phyloP scores from a whole-genome alignment of 2,113 vertebrate genomes.

The Phalacrocorax aristotelis region DNA sequence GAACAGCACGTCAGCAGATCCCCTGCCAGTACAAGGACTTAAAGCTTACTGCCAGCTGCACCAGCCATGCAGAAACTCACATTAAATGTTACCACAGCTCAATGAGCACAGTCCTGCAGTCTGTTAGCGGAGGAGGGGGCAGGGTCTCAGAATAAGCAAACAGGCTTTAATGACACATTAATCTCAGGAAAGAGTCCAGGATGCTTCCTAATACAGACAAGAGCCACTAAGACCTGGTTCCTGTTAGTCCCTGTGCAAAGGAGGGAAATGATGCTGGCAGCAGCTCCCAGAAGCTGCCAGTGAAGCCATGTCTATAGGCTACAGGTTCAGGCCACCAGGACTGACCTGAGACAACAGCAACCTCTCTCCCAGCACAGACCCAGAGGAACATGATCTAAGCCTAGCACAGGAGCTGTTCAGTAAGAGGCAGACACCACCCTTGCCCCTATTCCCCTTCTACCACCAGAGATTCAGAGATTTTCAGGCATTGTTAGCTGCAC shows the following conservation, averaged over 20 bases:
- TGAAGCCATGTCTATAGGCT: not conserved
- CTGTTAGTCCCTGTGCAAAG: not conserved
- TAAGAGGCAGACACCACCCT: not conserved
- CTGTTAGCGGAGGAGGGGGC: not conserved
- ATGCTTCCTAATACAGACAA: not conserved
- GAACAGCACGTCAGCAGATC: not conserved
- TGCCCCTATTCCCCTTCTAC: not conserved
- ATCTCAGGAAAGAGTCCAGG: not conserved
- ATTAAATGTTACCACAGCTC: constrained; percentile 37
- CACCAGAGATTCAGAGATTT: not conserved
- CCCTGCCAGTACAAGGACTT: not conserved
- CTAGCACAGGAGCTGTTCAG: not conserved
- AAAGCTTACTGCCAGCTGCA: constrained; percentile 8
- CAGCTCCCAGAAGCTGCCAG: not conserved
- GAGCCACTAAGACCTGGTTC: not conserved
- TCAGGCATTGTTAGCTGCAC: accelerated
- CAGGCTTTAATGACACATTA: not conserved
- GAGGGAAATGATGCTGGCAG: not conserved
- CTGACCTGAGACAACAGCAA: not conserved
- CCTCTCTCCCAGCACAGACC: not conserved
- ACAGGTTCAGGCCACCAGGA: not conserved
- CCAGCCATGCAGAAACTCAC: constrained; percentile 52
- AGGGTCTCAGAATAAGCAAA: not conserved
- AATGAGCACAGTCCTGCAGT: not conserved
- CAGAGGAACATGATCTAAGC: accelerated